Base-by-base conservation (phyloP, 2,888 invertebrate genomes). In the Drosophila cracens region DNA sequence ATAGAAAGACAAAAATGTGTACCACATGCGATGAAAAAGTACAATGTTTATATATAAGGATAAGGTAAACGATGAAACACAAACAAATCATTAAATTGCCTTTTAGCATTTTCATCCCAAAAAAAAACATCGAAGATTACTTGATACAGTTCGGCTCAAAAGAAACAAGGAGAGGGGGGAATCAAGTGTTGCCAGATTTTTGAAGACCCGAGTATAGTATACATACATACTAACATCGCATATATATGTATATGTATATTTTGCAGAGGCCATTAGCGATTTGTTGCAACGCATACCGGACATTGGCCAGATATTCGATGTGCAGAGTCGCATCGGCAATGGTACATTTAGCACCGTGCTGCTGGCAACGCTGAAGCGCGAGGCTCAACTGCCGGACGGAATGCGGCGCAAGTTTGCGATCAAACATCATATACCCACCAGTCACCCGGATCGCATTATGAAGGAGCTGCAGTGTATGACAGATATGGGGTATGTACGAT, bases 321-420 rank as follows among this genome's bases (percentile, higher is more conserved):
- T 96, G 40, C 95, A 96, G 91, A 94, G 94, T 46, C 96, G 96
- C 88, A 95, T 97, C 82, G 97, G 97, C 0, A 96, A 96, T 93
- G 98, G 98, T 25, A 97, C 98, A 3, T 98, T 98, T 90, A 98
- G 98, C 91, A 96, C 96, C 0, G 98, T 98, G 31, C 97, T 96
- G 88, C 93, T 97, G 84, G 98, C 96, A 2, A 95, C 95, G 4
- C 92, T 97, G 61, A 92, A 92, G 33, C 88, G 87, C 43, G 92
- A 91, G 54, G 68, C 82, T 77, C 93, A 83, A 93, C 73, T 94
- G 71, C 92, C 94, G 1, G 92, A 93, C 1, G 77, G 92, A 8
- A 91, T 93, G 62, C 94, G 94, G 57, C 94, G 95, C 77, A 94
- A 95, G 92, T 97, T 96, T 93, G 98, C 98, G 4, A 94, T 98